These are phyloP conservation scores for Megaceryle maxima DNA, from an alignment of 2,113 vertebrate genomes.

Conservation along the genomic window DNA sequence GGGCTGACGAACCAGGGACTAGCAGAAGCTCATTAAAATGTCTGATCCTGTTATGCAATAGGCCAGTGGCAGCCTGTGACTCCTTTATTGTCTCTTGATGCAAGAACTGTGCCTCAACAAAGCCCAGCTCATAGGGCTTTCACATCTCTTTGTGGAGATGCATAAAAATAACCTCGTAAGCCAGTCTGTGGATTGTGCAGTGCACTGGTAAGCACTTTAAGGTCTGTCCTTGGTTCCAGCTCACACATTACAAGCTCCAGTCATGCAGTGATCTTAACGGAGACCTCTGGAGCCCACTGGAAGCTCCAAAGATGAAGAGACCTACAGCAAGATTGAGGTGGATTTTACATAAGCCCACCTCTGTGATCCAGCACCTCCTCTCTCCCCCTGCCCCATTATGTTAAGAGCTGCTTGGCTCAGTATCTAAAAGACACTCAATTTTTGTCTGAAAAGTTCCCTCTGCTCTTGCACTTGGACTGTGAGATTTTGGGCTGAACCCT, in stretches of 20 bases:
- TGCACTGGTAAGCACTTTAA: not conserved
- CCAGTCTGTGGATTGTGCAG: not conserved
- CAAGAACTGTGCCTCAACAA: not conserved
- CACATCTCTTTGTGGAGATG: not conserved
- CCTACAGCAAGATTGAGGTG: not conserved
- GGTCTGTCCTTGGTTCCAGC: not conserved
- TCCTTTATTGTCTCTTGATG: conserved; percentile 32
- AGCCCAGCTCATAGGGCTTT: conserved; percentile 35
- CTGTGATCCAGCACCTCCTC: not conserved
- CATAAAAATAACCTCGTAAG: conserved; percentile 38
- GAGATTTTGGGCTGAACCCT: not conserved
- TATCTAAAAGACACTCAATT: not conserved
- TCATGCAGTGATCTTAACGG: not conserved
- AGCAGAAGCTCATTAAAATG: conserved; percentile 63
- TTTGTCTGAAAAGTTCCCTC: not conserved
- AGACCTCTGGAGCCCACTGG: not conserved
- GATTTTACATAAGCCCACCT: not conserved
- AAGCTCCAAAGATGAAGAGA: not conserved
- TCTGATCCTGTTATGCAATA: conserved; percentile 59
- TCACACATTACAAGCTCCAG: not conserved
- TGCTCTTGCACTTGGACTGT: not conserved
- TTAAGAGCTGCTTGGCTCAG: not conserved
- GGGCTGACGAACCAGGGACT: conserved; percentile 1
- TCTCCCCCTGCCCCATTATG: not conserved
- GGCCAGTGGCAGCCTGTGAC: conserved; percentile 13